These are phyloP conservation scores for Saccostrea cuccullata DNA, from an alignment of 1,140 invertebrate species.

Conservation along the genomic window DNA sequence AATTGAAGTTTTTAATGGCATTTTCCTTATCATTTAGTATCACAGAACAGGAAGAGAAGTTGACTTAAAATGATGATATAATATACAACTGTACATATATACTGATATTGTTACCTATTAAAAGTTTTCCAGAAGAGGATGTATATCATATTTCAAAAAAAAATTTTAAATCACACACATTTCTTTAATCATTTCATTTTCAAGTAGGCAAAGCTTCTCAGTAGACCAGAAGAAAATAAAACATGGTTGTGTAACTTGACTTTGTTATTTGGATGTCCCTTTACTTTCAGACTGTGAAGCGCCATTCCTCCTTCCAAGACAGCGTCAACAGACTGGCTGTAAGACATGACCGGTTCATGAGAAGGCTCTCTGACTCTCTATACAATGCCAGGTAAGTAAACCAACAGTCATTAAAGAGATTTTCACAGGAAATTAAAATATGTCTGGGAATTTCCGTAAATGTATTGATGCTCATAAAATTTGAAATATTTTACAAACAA, in stretches of 20 bases:
- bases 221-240: not conserved
- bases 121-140: too few relatives aligned
- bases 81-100: too few relatives aligned
- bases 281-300: constrained; percentile 55
- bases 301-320: constrained; percentile 54
- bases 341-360: constrained; percentile 58
- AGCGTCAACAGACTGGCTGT: constrained; percentile 49
- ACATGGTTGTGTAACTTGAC: not conserved
- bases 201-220: too few relatives aligned
- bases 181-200: too few relatives aligned
- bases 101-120: too few relatives aligned
- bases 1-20: too few relatives aligned
- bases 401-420: not conserved
- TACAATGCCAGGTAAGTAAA: constrained; percentile 46
- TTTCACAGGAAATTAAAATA: not conserved
- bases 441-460: not conserved
- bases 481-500: too few relatives aligned
- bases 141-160: too few relatives aligned
- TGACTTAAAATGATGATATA: too few relatives aligned
- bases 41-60: too few relatives aligned
- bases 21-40: too few relatives aligned
- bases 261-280: not conserved
- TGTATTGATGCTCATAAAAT: not conserved
- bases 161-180: too few relatives aligned
- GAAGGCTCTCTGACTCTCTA: constrained; percentile 55